Evolutionary conservation across 2,113 vertebrate species (phyloP), one percentile per base, ranked within the genome.

Genomic region (Chaetodon auriga): DNA sequence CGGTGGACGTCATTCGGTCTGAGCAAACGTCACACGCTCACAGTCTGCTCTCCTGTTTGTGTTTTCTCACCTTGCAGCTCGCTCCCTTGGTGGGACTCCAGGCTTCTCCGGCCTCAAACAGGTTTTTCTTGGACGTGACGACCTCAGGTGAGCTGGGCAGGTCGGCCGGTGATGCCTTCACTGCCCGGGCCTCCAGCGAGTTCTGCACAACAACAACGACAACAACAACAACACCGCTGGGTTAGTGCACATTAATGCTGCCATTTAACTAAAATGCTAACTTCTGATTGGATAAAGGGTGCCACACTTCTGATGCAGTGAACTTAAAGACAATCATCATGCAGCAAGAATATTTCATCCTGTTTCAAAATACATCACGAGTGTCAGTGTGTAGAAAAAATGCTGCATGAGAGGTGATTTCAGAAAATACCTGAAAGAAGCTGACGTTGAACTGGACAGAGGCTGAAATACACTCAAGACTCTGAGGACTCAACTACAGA

Each of bases 21-120:
- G 30, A 30, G 30, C 30, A 30, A 30, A 30, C 30, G 30, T 30
- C 30, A 30, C 30, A 30, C 30, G 30, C 30, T 30, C 30, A 30
- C 43, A 45, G 43, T 7, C 10, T 45, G 38, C 6, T 41, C 38
- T 6, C 6, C 5, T 49, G 46, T 25, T 25, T 43, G 48, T 13
- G 18, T 13, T 57, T 72, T 25, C 76, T 3, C 89, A 97, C 97
- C 97, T 97, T 99, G 85, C 94, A 95, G 7, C 90, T 8, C 0
- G 87, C 35, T 45, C 86, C 68, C 90, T 94, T 97, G 60, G 48
- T 3, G 0, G 92, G 68, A 48, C 94, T 91, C 92, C 95, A 95
- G n/a, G 95, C 92, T 7, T 99, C 97, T 23, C 97, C 96, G 0
- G 94, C 95, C 88, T 99, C 97, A 95, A 97, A 99, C 35, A 95